Base-by-base conservation (phyloP, 1,140 invertebrate species). In the Zaprionus gabonicus region DNA sequence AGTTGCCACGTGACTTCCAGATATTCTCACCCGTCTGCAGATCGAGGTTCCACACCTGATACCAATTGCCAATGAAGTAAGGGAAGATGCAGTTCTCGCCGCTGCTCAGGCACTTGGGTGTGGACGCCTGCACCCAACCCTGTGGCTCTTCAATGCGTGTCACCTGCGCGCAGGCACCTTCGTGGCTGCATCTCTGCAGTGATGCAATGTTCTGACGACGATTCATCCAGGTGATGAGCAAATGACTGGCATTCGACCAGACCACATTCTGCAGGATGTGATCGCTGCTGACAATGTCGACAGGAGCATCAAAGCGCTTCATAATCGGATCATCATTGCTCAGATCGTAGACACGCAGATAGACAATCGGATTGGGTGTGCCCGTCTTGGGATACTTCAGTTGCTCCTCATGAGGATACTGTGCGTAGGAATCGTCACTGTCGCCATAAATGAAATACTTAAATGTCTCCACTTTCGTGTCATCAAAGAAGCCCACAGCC, bases 331-430 rank as follows among this genome's bases (percentile, higher is more conserved):
- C 64, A 87, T 71, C 68, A 41, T 63, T 93, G 92, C 92, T 91
- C 2, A 96, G 87, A 92, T 96, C 94, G 7, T 95, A 95, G 9
- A 96, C 94, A 76, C 95, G 95, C 41, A 97, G 91, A 72, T 94
- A 94, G 1, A 97, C 96, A 1, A 93, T 93, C 1, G 97, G 97
- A 93, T 98, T 98, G n/a, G 93, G 93, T 49, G 95, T 95, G 46
- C 97, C 97, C 80, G 95, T 94, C 94, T 98, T 98, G 1, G 97
- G 97, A 93, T 98, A 98, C 82, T 96, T 95, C 69, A 98, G 95
- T 55, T 94, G 93, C 62, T 96, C 93, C 55, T 94, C 98, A 94
- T 98, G 98, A 1, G 98, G 98, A 93, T 98, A 99, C 71, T 96
- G 95, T 51, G 98, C 95, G 31, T 95, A 92, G 0, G 94, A 91